Conservation (phyloP, 2,888 invertebrate genomes). For the Idaea dimidiata region DNA sequence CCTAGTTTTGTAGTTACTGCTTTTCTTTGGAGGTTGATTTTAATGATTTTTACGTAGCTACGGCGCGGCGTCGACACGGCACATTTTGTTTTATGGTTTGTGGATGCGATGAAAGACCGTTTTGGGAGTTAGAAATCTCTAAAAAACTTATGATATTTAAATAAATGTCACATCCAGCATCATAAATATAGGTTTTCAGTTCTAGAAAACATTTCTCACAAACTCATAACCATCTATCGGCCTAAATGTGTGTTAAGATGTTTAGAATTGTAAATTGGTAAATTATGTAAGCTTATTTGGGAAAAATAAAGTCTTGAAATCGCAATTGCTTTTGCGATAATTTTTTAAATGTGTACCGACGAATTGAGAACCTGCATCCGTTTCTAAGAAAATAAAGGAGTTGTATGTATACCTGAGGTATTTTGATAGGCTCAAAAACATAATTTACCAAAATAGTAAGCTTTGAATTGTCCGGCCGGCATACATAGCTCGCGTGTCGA, state of each 20-base stretch:
- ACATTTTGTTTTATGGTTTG: constrained; percentile 55
- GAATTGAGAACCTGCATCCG: no score
- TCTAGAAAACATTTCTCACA: not conserved
- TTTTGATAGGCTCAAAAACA: not conserved
- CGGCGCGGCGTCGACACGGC: constrained; percentile 55
- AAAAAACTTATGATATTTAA: not conserved
- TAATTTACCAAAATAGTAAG: constrained; percentile 1
- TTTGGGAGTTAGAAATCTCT: not conserved
- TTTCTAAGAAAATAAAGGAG: no score
- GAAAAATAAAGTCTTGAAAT: not conserved
- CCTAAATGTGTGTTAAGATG: constrained; percentile 10
- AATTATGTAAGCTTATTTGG: not conserved
- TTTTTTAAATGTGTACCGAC: no score
- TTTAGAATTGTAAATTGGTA: not conserved
- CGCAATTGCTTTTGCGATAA: not conserved
- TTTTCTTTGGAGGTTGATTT: constrained; percentile 26
- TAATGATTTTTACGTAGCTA: constrained; percentile 24
- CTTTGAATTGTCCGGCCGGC: not conserved
- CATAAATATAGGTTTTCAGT: not conserved
- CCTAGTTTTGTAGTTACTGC: constrained; percentile 23
- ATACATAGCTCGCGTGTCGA: not conserved
- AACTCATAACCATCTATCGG: constrained; percentile 4
- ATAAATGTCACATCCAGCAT: not conserved
- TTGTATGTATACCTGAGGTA: not conserved
- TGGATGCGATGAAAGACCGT: not conserved